Percentiles rank a stretch among this genome's conserved stretches.
Evolutionary conservation across 64 coral and sea anemone genomes (phyloP).

Genomic region (Stichodactyla mertensii): DNA sequence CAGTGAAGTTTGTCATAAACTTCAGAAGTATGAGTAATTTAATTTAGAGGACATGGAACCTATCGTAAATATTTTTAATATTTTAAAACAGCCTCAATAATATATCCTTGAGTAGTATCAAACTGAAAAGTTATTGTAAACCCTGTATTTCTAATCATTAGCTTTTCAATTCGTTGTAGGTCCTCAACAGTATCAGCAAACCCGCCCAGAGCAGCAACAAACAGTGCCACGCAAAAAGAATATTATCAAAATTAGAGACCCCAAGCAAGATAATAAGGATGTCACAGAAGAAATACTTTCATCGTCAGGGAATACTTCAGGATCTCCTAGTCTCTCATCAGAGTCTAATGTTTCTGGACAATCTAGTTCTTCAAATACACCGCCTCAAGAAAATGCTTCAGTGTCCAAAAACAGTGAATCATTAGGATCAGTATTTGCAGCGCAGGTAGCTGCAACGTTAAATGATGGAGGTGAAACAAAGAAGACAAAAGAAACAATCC

Average conservation of each 20-base stretch:
- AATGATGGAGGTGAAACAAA: slow-evolving; percentile 19
- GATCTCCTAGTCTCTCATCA: slow-evolving; percentile 53
- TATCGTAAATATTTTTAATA: too few relatives aligned
- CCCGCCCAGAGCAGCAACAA: slow-evolving; percentile 6
- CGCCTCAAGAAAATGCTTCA: slow-evolving; percentile 28
- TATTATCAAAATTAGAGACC: slow-evolving; percentile 69
- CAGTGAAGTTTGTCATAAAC: too few relatives aligned
- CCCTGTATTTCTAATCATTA: too few relatives aligned
- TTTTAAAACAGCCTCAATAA: too few relatives aligned
- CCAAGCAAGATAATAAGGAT: slow-evolving; percentile 82
- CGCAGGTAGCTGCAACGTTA: slow-evolving; percentile 71
- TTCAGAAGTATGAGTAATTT: too few relatives aligned
- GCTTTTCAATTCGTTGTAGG: background rate
- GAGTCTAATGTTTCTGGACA: slow-evolving; percentile 52
- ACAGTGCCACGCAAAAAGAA: slow-evolving; percentile 37
- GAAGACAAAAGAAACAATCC: background rate
- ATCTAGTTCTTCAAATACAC: slow-evolving; percentile 65
- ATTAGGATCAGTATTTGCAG: slow-evolving; percentile 30
- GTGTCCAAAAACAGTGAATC: background rate
- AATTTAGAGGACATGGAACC: too few relatives aligned
- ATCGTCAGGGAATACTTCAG: slow-evolving; percentile 24
- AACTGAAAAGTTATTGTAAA: too few relatives aligned
- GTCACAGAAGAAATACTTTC: slow-evolving; percentile 69
- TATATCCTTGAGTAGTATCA: too few relatives aligned
- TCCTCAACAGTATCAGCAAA: background rate